Base-by-base conservation (phyloP, 2,113 vertebrate species). In the Podarcis muralis region DNA sequence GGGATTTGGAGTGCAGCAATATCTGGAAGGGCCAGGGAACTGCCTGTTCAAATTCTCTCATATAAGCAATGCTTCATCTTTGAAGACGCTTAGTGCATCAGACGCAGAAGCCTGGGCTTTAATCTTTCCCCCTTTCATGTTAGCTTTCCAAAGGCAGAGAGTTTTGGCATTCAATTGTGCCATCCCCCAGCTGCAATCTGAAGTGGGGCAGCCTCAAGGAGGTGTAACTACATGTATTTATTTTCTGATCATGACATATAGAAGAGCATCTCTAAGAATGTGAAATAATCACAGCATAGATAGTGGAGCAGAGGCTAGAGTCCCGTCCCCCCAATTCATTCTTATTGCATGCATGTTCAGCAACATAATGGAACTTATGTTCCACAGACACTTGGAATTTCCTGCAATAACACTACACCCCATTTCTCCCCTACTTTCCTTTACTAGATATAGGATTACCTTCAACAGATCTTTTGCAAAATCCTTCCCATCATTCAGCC, bases 391-490 rank as follows among this genome's bases (percentile, higher is more conserved):
- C 8, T 11, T 6, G 32, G 48, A 53, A 53, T 37, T 81, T 87
- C 79, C 15, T 37, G 32, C 66, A 71, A 81, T 6, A 35, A n/a
- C 16, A 59, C 2, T 53, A 4, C 43, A 37, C 3, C 23, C 15
- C 30, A 53, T 12, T 15, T 16, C 27, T n/a, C n/a, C 22, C 32
- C 32, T 3, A 12, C 3, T 23, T 15, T 20, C n/a, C 69, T 82
- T 75, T 87, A 81, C 25, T 20, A 30, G 22, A 25, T 27, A 48
- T 18, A 48, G 53, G 2, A 0, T 91, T 98, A 99, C 99, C 99
- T 99, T 99, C 95, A 99, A 94, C 90, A 98, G 94, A 79, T 99
- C 99, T 97, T 99, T 99, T 77, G 98, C 96, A 93, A 98, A 99
- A 94, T 99, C 98, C 95, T 98, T 98, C 72, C 98, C 98, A 68